Percentiles rank a stretch among this genome's conserved stretches.
Conservation (phyloP, 2,888 invertebrate genomes). For the Congeria kusceri region DNA sequence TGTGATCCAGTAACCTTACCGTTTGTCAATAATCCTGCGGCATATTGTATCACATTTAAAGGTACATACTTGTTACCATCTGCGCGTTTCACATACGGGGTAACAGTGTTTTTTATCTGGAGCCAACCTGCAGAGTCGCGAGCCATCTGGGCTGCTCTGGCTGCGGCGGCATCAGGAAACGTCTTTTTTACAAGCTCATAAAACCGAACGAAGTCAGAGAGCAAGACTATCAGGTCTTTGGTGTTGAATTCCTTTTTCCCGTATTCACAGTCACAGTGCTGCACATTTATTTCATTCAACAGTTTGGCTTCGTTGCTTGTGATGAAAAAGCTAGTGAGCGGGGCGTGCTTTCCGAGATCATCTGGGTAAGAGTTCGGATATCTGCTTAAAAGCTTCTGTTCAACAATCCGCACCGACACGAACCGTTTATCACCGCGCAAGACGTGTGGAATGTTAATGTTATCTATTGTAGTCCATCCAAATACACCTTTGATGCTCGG, state of each 20-base stretch:
- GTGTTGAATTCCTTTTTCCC: slow-evolving; percentile 94
- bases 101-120: slow-evolving; percentile 92
- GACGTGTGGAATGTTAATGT: slow-evolving; percentile 91
- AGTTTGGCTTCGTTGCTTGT: slow-evolving; percentile 95
- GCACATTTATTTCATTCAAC: slow-evolving; percentile 95
- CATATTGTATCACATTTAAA: slow-evolving; percentile 86
- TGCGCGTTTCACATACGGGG: slow-evolving; percentile 93
- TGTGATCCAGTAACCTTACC: slow-evolving; percentile 71
- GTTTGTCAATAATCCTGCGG: slow-evolving; percentile 77
- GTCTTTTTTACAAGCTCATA: slow-evolving; percentile 91
- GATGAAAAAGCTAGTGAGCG: slow-evolving; percentile 96
- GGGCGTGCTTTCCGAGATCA: slow-evolving; percentile 94
- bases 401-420: slow-evolving; percentile 97
- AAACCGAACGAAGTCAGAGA: slow-evolving; percentile 94
- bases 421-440: slow-evolving; percentile 93
- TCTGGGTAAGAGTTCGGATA: slow-evolving; percentile 87
- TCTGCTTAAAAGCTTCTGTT: slow-evolving; percentile 90
- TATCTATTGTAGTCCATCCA: slow-evolving; percentile 95
- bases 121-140: slow-evolving; percentile 76
- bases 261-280: slow-evolving; percentile 96
- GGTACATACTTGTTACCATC: slow-evolving; percentile 92
- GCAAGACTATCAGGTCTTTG: slow-evolving; percentile 95
- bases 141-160: slow-evolving; percentile 21
- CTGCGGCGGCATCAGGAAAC: slow-evolving; percentile 74
- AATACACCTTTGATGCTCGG: slow-evolving; percentile 88